Evolutionary conservation across 2,888 invertebrate genomes (phyloP), one percentile per base, ranked within the genome.

Genomic region (Volucella inanis): DNA sequence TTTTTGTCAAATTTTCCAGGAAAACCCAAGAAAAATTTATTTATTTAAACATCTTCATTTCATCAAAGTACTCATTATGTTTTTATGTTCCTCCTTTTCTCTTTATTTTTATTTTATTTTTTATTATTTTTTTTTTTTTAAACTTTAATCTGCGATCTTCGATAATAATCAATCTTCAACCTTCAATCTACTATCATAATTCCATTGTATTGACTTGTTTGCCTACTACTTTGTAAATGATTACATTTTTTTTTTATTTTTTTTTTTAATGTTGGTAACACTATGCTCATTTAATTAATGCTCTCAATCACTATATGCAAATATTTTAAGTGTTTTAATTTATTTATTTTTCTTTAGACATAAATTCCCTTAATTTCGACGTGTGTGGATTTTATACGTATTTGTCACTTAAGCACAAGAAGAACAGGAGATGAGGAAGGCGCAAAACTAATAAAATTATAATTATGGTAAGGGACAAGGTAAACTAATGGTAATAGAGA

Each of bases 1-100:
- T 76, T 57, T 55, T 81, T 80, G 65, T 68, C 75, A 75, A 75
- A 79, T 86, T 81, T 82, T 82, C 77, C 86, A 82, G 67, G 87
- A 68, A 88, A 86, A 82, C 64, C 83, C 79, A 77, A 71, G 64
- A 79, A 79, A 80, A 86, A 84, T 76, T 87, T 83, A 55, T 83
- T 87, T 83, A 80, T 76, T 81, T 74, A 10, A 57, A 68, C 70
- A 65, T 55, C 57, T 71, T 75, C 67, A 41, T 82, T 81, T 81
- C 50, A 68, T 87, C 67, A 38, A 52, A 41, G 84, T 74, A 70
- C 74, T 41, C 47, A 43, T 57, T 59, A 65, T 67, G 49, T 72
- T 55, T 50, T 50, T 65, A 54, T 85, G 83, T 83, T 61, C 74
- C 80, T 79, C 67, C 84, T 59, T 64, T 59, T 71, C 55, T 49